These are phyloP conservation scores for Myiopsitta monachus DNA, from an alignment of 2,113 vertebrate species.

Conservation along the genomic window DNA sequence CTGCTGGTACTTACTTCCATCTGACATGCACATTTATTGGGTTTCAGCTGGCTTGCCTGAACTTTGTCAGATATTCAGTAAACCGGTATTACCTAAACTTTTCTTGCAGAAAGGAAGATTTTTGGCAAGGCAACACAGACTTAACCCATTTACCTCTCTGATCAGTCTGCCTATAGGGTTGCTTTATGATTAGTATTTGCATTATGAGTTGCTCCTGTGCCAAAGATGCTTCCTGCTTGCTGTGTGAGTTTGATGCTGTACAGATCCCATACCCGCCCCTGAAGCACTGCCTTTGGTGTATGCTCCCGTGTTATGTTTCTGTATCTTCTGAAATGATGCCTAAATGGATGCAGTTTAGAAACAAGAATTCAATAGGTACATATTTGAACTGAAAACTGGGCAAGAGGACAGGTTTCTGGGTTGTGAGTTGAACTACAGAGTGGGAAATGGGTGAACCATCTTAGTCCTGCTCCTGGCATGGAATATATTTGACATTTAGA, in stretches of 20 bases:
- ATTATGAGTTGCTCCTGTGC: background rate
- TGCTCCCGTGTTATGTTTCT: background rate
- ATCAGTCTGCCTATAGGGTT: background rate
- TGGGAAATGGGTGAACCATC: background rate
- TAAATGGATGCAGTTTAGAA: background rate
- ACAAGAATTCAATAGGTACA: rapidly evolving
- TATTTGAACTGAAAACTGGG: background rate
- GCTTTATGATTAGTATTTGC: background rate
- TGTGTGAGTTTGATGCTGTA: background rate
- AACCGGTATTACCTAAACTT: background rate
- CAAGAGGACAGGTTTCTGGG: background rate
- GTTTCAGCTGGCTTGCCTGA: background rate
- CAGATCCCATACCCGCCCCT: background rate
- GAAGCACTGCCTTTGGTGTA: background rate
- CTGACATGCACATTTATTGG: background rate
- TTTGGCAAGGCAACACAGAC: background rate
- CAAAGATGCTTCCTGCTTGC: background rate
- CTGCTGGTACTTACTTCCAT: background rate
- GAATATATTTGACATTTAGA: background rate
- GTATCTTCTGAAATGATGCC: background rate
- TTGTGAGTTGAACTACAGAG: background rate
- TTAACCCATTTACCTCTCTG: background rate
- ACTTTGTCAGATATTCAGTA: background rate
- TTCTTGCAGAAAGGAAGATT: background rate
- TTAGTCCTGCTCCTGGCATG: background rate